phyloP scores from a whole-genome alignment of 1,140 invertebrate species.

The Euura lappo region DNA sequence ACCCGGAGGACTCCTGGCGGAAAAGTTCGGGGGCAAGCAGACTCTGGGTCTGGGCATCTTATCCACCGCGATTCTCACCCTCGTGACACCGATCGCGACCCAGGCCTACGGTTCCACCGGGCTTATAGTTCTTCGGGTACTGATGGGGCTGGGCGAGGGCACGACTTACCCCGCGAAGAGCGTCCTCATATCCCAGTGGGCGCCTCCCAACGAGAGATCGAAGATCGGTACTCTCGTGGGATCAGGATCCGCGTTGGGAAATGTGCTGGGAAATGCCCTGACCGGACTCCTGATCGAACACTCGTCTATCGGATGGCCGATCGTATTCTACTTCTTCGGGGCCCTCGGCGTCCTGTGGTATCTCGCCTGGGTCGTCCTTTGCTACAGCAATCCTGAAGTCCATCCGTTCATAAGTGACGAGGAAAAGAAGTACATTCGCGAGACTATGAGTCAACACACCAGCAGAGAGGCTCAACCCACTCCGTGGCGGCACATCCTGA shows the following conservation, averaged over 20 bases:
- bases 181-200: slow-evolving; percentile 76
- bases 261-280: slow-evolving; percentile 75
- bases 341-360: slow-evolving; percentile 76
- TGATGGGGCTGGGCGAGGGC: slow-evolving; percentile 79
- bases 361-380: slow-evolving; percentile 73
- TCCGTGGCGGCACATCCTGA: slow-evolving; percentile 77
- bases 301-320: slow-evolving; percentile 70
- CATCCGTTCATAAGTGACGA: slow-evolving; percentile 85
- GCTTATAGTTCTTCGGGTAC: slow-evolving; percentile 70
- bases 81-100: slow-evolving; percentile 69
- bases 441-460: slow-evolving; percentile 65
- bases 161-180: slow-evolving; percentile 80
- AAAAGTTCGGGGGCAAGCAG: slow-evolving; percentile 46
- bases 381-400: slow-evolving; percentile 77
- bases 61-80: slow-evolving; percentile 76
- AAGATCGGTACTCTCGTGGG: slow-evolving; percentile 77
- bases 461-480: slow-evolving; percentile 65
- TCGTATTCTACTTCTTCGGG: slow-evolving; percentile 86
- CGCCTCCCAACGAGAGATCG: slow-evolving; percentile 73
- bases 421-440: slow-evolving; percentile 78
- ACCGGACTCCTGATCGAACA: slow-evolving; percentile 74
- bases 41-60: slow-evolving; percentile 50
- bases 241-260: slow-evolving; percentile 74
- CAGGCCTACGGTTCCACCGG: slow-evolving; percentile 28
- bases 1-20: slow-evolving; percentile 71